Evolutionary conservation across 2,113 vertebrate species (phyloP).

Genomic region (Polypterus bichir): DNA sequence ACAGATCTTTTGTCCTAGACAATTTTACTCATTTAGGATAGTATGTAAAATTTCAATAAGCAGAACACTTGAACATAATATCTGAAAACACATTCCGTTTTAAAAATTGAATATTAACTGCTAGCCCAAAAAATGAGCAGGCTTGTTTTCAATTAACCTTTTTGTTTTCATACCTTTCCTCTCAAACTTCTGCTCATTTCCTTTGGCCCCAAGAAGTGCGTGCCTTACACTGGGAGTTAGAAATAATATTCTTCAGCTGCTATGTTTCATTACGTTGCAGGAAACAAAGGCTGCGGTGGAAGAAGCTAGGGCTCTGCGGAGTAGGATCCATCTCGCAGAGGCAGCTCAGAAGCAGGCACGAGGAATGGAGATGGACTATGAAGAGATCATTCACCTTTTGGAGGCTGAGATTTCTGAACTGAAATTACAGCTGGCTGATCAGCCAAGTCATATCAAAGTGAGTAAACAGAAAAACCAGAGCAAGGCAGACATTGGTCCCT

Average conservation of each 20-base stretch:
- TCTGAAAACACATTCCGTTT: no score
- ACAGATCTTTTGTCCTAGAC: no score
- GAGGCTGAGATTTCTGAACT: constrained; percentile 82
- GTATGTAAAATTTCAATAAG: no score
- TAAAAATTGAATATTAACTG: no score
- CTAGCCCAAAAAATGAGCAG: no score
- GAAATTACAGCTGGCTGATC: constrained; percentile 64
- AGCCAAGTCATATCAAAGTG: constrained; percentile 56
- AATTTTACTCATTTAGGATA: no score
- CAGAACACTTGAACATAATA: no score
- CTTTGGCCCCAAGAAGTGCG: constrained; percentile 3
- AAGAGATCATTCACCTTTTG: constrained; percentile 81
- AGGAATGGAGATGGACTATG: constrained; percentile 90
- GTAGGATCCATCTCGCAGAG: constrained; percentile 69
- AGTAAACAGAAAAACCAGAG: constrained; percentile 23
- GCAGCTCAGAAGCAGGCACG: constrained; percentile 70
- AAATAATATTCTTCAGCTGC: not conserved
- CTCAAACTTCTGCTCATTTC: not conserved
- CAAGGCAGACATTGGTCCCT: no score
- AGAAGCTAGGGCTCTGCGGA: constrained; percentile 59
- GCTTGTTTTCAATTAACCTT: not conserved
- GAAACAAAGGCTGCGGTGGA: constrained; percentile 67
- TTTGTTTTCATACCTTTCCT: not conserved
- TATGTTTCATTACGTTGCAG: constrained; percentile 35
- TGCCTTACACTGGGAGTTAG: not conserved